phyloP scores from a whole-genome alignment of 2,113 vertebrate species.

The Myxocyprinus asiaticus region DNA sequence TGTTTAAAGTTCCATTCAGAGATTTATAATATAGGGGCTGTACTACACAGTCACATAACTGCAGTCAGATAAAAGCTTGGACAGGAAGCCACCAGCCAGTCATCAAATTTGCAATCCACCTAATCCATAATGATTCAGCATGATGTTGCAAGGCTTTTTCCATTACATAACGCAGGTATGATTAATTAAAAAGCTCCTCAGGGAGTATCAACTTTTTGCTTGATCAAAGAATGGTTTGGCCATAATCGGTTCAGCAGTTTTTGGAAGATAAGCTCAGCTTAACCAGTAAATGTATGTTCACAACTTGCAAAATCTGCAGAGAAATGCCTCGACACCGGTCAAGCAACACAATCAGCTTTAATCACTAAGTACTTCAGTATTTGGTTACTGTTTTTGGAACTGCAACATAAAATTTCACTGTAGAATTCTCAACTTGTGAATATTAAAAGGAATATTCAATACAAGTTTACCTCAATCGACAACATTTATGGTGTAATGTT shows the following conservation, averaged over 20 bases:
- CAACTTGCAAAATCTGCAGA: slow-evolving; percentile 13
- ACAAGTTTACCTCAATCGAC: too few species aligned
- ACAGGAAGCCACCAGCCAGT: background rate
- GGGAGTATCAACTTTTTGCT: slow-evolving; percentile 28
- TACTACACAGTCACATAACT: slow-evolving; percentile 9
- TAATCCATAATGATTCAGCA: slow-evolving; percentile 46
- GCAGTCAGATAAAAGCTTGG: slow-evolving; percentile 4
- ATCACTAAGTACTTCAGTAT: background rate
- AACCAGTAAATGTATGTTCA: background rate
- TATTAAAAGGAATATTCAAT: too few species aligned
- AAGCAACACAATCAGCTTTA: background rate
- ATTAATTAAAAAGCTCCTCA: slow-evolving; percentile 45
- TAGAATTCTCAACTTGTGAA: too few species aligned
- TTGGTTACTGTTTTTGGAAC: background rate
- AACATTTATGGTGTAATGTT: too few species aligned
- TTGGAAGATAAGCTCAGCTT: slow-evolving; percentile 22
- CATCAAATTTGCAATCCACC: slow-evolving; percentile 30
- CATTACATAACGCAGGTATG: slow-evolving; percentile 41
- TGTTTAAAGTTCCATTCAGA: background rate
- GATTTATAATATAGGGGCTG: background rate
- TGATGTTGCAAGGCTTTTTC: slow-evolving; percentile 24
- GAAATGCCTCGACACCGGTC: background rate
- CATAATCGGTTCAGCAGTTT: slow-evolving; percentile 13
- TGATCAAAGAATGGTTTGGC: background rate
- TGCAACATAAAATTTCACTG: background rate